Evolutionary conservation across 2,797 vertebrate genomes (phyloP).

Genomic region (Sternotherus odoratus): DNA sequence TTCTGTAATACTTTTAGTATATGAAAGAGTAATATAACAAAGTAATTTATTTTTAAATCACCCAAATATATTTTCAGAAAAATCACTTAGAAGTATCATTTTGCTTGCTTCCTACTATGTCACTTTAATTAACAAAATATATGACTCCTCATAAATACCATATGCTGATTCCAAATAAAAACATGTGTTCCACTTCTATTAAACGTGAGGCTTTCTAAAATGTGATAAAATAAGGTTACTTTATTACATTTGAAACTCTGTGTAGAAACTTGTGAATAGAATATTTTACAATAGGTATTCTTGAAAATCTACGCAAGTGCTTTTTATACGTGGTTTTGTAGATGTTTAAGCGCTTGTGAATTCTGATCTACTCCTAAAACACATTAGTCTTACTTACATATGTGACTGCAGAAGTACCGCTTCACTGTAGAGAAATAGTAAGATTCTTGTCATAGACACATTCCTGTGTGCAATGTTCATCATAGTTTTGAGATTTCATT

Average conservation of each 20-base stretch:
- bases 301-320: slow-evolving; percentile 21
- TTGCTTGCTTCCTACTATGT: not conserved
- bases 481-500: not conserved
- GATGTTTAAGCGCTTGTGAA: slow-evolving; percentile 31
- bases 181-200: not conserved
- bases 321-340: slow-evolving; percentile 48
- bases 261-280: slow-evolving; percentile 7
- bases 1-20: not conserved
- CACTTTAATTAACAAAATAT: not conserved
- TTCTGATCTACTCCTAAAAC: slow-evolving; percentile 22
- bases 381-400: not conserved
- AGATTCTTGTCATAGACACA: not conserved
- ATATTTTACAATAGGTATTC: slow-evolving; percentile 18
- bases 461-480: not conserved
- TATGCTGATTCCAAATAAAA: not conserved
- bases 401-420: not conserved
- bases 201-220: not conserved
- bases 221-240: not conserved
- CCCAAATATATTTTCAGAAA: not conserved
- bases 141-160: not conserved
- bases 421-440: not conserved
- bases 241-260: not conserved
- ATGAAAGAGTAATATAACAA: not conserved
- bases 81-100: not conserved
- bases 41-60: not conserved